Base-by-base conservation (phyloP, 2,888 invertebrate genomes). In the Ophion slaviceki region DNA sequence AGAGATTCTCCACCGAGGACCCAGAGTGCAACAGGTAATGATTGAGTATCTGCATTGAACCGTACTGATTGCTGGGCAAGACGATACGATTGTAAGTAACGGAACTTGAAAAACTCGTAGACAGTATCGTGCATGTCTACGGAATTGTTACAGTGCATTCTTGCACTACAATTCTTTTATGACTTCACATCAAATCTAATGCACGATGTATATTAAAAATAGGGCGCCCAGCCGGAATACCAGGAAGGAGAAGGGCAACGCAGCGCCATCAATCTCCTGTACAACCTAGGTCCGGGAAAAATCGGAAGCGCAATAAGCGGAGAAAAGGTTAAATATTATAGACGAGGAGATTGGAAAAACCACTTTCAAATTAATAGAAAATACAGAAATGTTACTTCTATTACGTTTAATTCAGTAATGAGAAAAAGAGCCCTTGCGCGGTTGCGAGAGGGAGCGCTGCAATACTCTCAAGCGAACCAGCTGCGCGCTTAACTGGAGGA, bases 271-370 rank as follows among this genome's bases (percentile, higher is more conserved):
- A 32, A 32, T 17, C 17, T 32, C 66, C 32, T 10, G 66, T 14
- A 2, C 1, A 36, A 17, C 66, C 66, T 0, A 36, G 8, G 20
- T 36, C 14, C 36, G 36, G 36, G 32, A 66, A 66, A 6, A 66
- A 36, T 36, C 66, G 66, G 32, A 66, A 66, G 32, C 28, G 66
- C 17, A 66, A 66, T 14, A 66, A 66, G 20, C 28, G 36, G 17
- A 66, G 66, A 66, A 66, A 11, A 47, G 47, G 47, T 47, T 47
- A 14, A 47, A 47, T 14, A 14, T 14, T 14, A 47, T 47, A 66
- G 32, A 32, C 10, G 11, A 66, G 2, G 36, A 66, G 17, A 66
- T 32, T 66, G 32, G 36, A 66, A 17, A 66, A 66, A 32, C 66
- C 3, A 32, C 66, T 36, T n/a, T 66, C 66, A 11, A 32, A 11